These are phyloP conservation scores for Tethya wilhelma DNA, from an alignment of 37 sponge, comb jelly and placozoan genomes.

Conservation along the genomic window DNA sequence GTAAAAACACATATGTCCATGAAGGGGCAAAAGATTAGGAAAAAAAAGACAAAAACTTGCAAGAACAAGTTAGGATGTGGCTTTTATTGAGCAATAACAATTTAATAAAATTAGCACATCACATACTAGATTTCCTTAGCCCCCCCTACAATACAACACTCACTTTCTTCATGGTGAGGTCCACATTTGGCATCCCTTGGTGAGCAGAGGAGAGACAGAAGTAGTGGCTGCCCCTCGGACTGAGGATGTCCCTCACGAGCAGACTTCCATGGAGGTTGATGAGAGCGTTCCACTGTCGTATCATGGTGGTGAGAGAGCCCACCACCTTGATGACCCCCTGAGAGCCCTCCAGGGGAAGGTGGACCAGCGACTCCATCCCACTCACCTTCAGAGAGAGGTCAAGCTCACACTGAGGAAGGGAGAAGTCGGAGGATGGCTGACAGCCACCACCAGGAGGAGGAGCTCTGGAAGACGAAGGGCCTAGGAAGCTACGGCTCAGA, in stretches of 20 bases:
- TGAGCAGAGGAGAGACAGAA: conserved; percentile 34
- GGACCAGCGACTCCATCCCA: conserved; percentile 11
- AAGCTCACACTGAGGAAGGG: not conserved
- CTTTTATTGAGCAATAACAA: no score
- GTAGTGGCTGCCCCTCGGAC: conserved; percentile 49
- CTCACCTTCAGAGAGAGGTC: conserved; percentile 12
- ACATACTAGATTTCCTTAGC: no score
- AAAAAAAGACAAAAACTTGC: no score
- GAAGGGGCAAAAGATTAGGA: no score
- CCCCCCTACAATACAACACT: not conserved
- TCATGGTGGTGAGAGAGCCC: conserved; percentile 45
- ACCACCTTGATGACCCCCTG: conserved; percentile 28
- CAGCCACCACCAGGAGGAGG: no score
- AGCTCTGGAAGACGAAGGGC: not conserved
- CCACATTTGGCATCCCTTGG: no score
- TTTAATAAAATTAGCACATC: no score
- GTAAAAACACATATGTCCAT: no score
- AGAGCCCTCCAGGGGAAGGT: not conserved
- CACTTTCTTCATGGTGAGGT: not conserved
- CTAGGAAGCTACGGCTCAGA: not conserved
- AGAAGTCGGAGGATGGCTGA: no score
- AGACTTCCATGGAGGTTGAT: conserved; percentile 44
- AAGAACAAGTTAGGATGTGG: no score
- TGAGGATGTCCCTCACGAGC: conserved; percentile 58
- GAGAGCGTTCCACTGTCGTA: conserved; percentile 71